Conservation (phyloP, 2,113 vertebrate species). For the Pangasianodon hypophthalmus region DNA sequence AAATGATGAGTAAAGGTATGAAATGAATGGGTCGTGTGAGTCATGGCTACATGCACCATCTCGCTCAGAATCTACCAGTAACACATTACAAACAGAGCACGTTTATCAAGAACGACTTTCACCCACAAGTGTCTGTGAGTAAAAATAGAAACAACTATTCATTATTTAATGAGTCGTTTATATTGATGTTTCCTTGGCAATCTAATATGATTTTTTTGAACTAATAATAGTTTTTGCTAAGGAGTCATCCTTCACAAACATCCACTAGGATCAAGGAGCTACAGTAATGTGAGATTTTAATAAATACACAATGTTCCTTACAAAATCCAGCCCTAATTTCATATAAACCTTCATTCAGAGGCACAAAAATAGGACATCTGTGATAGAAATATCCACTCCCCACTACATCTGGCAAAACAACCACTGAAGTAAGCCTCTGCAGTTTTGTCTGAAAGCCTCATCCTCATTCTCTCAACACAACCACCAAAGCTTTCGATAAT, state of each 20-base stretch:
- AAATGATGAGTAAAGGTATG: not conserved
- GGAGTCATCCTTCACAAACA: not conserved
- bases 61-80: not conserved
- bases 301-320: not conserved
- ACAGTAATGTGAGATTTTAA: not conserved
- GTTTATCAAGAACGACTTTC: not conserved
- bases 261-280: not conserved
- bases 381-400: not conserved
- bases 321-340: not conserved
- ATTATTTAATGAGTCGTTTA: not conserved
- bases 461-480: conserved; percentile 63
- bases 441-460: conserved; percentile 67
- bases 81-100: not conserved
- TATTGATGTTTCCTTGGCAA: not conserved
- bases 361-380: not conserved
- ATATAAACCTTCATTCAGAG: too few species aligned
- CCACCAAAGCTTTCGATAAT: conserved; percentile 39
- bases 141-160: not conserved
- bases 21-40: not conserved
- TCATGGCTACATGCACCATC: not conserved
- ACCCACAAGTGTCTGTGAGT: not conserved
- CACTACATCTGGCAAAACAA: not conserved
- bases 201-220: not conserved
- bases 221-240: not conserved
- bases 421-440: conserved; percentile 62